A percentile compares a stretch with the other conserved stretches of the same genome.
Conservation (phyloP, 2,888 invertebrate genomes). For the Rhingia campestris region DNA sequence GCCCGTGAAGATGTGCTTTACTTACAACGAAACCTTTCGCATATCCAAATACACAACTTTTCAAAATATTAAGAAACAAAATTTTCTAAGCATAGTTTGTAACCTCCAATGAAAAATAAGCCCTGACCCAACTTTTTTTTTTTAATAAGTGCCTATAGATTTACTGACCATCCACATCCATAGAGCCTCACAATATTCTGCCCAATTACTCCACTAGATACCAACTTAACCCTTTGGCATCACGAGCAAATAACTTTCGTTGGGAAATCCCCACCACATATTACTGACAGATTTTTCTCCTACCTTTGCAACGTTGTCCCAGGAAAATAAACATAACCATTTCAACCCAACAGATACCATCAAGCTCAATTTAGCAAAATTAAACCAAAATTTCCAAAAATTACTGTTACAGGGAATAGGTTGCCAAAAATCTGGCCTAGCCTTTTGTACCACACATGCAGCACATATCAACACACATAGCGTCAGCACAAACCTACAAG, state of each 20-base stretch:
- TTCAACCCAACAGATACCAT: conserved; percentile 4
- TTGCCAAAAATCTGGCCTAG: conserved; percentile 34
- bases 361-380: conserved; percentile 27
- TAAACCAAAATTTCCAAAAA: conserved; percentile 10
- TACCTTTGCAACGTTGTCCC: conserved; percentile 6
- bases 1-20: too few species aligned
- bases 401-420: background rate
- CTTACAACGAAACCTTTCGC: too few species aligned
- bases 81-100: too few species aligned
- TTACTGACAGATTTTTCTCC: conserved; percentile 7
- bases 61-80: too few species aligned
- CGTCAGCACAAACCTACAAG: background rate
- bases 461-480: background rate
- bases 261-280: conserved; percentile 3
- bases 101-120: too few species aligned
- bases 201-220: conserved; percentile 1
- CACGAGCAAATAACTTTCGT: background rate
- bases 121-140: too few species aligned
- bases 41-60: too few species aligned
- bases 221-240: background rate
- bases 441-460: background rate
- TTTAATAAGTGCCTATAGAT: too few species aligned
- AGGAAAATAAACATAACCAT: background rate
- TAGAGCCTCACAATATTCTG: background rate
- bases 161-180: background rate